Evolutionary conservation across 2,888 invertebrate species (phyloP).

Genomic region (Piscicola geometra): DNA sequence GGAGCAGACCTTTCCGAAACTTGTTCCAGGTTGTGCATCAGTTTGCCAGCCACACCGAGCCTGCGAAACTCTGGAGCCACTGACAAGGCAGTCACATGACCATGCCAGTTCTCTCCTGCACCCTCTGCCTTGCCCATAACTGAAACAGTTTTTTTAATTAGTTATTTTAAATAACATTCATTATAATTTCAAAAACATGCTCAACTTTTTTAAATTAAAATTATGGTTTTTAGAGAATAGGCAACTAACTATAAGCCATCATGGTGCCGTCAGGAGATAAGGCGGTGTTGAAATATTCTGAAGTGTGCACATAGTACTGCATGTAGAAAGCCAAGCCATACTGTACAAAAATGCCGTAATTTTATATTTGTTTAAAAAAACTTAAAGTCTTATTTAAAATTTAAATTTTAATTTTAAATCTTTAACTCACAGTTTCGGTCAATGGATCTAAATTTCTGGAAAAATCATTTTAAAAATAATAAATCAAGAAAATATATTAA

Average conservation of each 20-base stretch:
- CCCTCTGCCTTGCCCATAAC: conserved; percentile 99
- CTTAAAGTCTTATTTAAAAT: neutral
- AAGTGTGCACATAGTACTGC: conserved; percentile 95
- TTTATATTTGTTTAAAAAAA: conserved; percentile 4
- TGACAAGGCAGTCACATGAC: conserved; percentile 94
- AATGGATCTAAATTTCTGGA: conserved; percentile 88
- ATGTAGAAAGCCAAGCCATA: conserved; percentile 74
- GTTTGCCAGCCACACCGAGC: conserved; percentile 80
- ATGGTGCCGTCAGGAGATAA: conserved; percentile 92
- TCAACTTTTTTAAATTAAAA: neutral
- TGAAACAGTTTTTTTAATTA: conserved; percentile 53
- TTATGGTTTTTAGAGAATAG: neutral
- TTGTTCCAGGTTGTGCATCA: conserved; percentile 91
- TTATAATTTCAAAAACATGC: neutral
- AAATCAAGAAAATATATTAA: neutral
- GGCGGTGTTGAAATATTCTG: conserved; percentile 94
- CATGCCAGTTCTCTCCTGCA: conserved; percentile 92
- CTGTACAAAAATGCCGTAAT: conserved; percentile 44
- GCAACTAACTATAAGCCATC: conserved; percentile 84
- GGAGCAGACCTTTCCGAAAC: conserved; percentile 74
- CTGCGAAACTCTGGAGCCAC: conserved; percentile 90
- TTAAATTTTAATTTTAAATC: neutral
- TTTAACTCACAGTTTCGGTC: conserved; percentile 76
- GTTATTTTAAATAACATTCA: neutral
- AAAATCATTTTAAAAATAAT: conserved; percentile 35